Conservation (phyloP, 2,797 vertebrate species). For the Muscicapa striata region DNA sequence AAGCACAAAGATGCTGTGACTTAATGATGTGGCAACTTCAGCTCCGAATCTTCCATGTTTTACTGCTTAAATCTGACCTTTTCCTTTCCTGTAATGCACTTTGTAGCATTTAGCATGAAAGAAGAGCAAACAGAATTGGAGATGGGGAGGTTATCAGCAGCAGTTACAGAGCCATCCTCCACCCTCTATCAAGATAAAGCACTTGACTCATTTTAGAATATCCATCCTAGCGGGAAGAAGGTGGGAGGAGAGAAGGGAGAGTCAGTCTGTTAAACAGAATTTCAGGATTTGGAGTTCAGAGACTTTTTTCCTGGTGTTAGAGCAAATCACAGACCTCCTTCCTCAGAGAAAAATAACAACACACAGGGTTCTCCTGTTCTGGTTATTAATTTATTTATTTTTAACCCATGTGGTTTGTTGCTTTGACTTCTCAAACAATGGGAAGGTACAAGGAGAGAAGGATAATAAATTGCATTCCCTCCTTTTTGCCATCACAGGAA, state of each 20-base stretch:
- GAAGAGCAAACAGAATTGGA: constrained; percentile 33
- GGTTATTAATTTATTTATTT: constrained; percentile 53
- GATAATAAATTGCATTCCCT: constrained; percentile 72
- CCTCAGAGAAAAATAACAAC: background rate
- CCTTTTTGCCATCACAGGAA: constrained; percentile 63
- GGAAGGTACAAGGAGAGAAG: constrained; percentile 44
- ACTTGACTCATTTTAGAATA: constrained; percentile 49
- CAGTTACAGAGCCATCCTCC: constrained; percentile 7
- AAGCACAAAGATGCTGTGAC: constrained; percentile 51
- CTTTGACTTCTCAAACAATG: constrained; percentile 54
- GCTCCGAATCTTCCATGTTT: constrained; percentile 1
- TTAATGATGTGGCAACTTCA: constrained; percentile 48
- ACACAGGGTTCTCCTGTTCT: background rate
- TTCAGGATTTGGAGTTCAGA: constrained; percentile 31
- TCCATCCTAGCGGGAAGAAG: background rate
- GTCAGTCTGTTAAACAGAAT: background rate
- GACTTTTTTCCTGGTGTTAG: background rate
- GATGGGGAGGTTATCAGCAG: constrained; percentile 41
- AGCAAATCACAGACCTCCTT: background rate
- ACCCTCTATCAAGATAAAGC: constrained; percentile 25
- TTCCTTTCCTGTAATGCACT: background rate
- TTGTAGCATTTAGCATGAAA: constrained; percentile 30
- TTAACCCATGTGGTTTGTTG: background rate
- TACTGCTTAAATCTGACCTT: constrained; percentile 45
- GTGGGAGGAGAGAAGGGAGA: background rate